phyloP scores from a whole-genome alignment of 2,888 invertebrate genomes.

The Cataglyphis altisquamis region DNA sequence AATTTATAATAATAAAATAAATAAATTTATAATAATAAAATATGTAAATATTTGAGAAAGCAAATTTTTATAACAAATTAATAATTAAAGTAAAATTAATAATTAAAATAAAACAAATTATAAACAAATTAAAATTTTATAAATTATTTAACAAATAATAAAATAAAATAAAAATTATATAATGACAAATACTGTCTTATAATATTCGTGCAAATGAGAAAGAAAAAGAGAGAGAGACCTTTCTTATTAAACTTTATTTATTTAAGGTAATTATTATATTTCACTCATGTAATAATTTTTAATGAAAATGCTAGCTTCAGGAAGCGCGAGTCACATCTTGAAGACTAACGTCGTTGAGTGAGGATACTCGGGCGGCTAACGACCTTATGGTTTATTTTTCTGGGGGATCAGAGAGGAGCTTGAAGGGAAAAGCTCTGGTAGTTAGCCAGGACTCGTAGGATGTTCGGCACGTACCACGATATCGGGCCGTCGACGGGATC shows the following conservation, averaged over 20 bases:
- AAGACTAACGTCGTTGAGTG: not conserved
- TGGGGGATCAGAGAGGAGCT: not conserved
- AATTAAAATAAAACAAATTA: not conserved
- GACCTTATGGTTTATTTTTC: conserved; percentile 38
- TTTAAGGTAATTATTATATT: conserved; percentile 5
- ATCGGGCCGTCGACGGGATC: conserved; percentile 49
- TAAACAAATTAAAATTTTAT: not conserved
- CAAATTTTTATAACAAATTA: too few species aligned
- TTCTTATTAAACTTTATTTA: not conserved
- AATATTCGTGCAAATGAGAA: not conserved
- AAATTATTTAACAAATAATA: not conserved
- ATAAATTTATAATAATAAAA: not conserved
- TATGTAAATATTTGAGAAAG: too few species aligned
- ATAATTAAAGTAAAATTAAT: not conserved
- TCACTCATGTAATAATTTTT: not conserved
- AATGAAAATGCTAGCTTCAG: not conserved
- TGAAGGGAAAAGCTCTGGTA: conserved; percentile 17
- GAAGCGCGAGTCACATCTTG: not conserved
- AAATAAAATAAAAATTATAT: not conserved
- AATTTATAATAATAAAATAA: too few species aligned
- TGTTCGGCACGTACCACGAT: conserved; percentile 52
- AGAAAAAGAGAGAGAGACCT: too few species aligned
- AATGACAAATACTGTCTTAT: conserved; percentile 1
- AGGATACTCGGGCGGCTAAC: not conserved
- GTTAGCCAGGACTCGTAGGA: conserved; percentile 43